A percentile compares a stretch with the other conserved stretches of the same genome.
These are phyloP conservation scores for Diaprepes abbreviatus DNA, from an alignment of 2,888 invertebrate species.

Conservation along the genomic window DNA sequence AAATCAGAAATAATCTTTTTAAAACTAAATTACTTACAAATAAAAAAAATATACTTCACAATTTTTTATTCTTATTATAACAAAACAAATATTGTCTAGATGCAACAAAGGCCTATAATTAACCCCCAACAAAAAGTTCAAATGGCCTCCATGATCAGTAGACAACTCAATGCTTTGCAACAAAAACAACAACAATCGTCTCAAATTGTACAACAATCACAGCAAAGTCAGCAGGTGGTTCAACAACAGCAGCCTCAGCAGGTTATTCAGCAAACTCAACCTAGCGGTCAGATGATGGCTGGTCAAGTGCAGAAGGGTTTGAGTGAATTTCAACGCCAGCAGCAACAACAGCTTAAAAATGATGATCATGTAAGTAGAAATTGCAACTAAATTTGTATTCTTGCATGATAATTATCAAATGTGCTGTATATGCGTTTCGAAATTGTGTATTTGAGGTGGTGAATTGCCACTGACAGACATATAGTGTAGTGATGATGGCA, in stretches of 20 bases:
- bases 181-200: conserved; percentile 16
- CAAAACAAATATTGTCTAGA: too few relatives aligned
- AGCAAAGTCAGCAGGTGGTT: conserved; percentile 46
- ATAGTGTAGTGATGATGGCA: too few relatives aligned
- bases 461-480: too few relatives aligned
- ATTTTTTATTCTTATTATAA: too few relatives aligned
- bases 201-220: conserved; percentile 31
- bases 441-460: too few relatives aligned
- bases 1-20: too few relatives aligned
- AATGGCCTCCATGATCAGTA: conserved; percentile 9
- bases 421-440: too few relatives aligned
- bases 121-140: conserved; percentile 16
- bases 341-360: conserved; percentile 14
- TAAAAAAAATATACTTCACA: too few relatives aligned
- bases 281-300: neutral
- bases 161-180: conserved; percentile 15
- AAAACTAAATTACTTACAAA: too few relatives aligned
- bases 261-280: conserved; percentile 27
- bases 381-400: too few relatives aligned
- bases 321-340: conserved; percentile 18
- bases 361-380: conserved; percentile 12
- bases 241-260: conserved; percentile 47
- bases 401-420: too few relatives aligned
- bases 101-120: conserved; percentile 16
- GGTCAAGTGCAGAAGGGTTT: conserved; percentile 20